phyloP scores from a whole-genome alignment of 2,797 vertebrate species.

The Xenopus petersii region DNA sequence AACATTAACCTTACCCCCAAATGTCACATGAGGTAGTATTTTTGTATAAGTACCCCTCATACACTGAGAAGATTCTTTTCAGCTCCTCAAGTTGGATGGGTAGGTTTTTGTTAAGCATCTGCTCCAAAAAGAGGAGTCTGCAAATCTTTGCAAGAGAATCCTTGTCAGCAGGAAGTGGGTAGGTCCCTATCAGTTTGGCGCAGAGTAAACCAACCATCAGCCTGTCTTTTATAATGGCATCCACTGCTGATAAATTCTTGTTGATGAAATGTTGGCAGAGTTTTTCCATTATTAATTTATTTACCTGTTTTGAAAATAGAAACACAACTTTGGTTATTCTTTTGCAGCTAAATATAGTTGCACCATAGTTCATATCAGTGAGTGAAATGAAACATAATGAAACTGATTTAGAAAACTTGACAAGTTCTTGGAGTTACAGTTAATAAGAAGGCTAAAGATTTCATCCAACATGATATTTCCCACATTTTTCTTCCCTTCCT shows the following conservation, averaged over 20 bases:
- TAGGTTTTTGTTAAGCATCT: too few relatives aligned
- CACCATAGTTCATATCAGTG: too few relatives aligned
- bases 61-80: too few relatives aligned
- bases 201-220: slow-evolving; percentile 69
- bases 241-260: not conserved
- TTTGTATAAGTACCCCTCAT: too few relatives aligned
- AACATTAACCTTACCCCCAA: too few relatives aligned
- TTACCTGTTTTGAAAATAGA: slow-evolving; percentile 26
- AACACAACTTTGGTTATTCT: too few relatives aligned
- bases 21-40: too few relatives aligned
- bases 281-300: slow-evolving; percentile 62
- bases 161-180: fast-evolving
- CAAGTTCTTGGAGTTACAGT: slow-evolving; percentile 70
- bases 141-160: slow-evolving; percentile 56
- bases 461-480: slow-evolving; percentile 70
- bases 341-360: too few relatives aligned
- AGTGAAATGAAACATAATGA: slow-evolving; percentile 49
- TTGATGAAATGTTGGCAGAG: slow-evolving; percentile 52
- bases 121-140: not conserved
- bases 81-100: too few relatives aligned
- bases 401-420: slow-evolving; percentile 75
- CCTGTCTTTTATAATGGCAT: slow-evolving; percentile 50
- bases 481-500: slow-evolving; percentile 73
- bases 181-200: not conserved
- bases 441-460: slow-evolving; percentile 74